Evolutionary conservation across 2,888 invertebrate genomes (phyloP).

Genomic region (Catocala nupta): DNA sequence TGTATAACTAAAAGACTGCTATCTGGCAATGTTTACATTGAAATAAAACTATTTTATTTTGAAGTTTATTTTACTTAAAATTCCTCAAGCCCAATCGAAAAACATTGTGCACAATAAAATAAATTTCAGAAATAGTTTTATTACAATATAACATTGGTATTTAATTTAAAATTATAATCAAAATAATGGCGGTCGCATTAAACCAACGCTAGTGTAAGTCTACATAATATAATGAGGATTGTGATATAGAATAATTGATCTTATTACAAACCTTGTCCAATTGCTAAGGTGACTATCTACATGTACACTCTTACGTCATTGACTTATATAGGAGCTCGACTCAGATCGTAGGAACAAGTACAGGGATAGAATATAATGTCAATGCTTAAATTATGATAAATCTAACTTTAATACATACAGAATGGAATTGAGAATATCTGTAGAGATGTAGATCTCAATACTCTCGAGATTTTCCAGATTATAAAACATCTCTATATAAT

Average conservation of each 20-base stretch:
- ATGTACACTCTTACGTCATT: constrained; percentile 25
- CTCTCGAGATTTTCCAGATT: too few relatives aligned
- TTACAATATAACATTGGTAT: constrained; percentile 3
- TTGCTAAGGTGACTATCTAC: constrained; percentile 26
- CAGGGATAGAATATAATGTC: constrained; percentile 40
- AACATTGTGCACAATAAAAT: background rate
- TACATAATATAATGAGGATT: constrained; percentile 68
- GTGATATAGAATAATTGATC: constrained; percentile 78
- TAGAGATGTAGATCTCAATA: background rate
- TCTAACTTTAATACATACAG: background rate
- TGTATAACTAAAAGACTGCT: constrained; percentile 3
- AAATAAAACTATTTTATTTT: constrained; percentile 15
- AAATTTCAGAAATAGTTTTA: constrained; percentile 7
- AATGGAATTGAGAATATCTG: constrained; percentile 16
- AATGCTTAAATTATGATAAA: constrained; percentile 13
- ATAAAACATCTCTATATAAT: background rate
- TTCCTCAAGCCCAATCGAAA: too few relatives aligned
- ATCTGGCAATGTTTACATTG: constrained; percentile 5
- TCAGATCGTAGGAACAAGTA: constrained; percentile 31
- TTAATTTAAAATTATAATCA: constrained; percentile 44
- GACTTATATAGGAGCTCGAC: constrained; percentile 10
- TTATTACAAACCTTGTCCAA: constrained; percentile 60
- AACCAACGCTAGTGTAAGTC: constrained; percentile 64
- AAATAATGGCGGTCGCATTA: constrained; percentile 53
- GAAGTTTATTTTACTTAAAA: constrained; percentile 6